Base-by-base conservation (phyloP, 2,888 invertebrate genomes). In the Anagyrus pseudococci region DNA sequence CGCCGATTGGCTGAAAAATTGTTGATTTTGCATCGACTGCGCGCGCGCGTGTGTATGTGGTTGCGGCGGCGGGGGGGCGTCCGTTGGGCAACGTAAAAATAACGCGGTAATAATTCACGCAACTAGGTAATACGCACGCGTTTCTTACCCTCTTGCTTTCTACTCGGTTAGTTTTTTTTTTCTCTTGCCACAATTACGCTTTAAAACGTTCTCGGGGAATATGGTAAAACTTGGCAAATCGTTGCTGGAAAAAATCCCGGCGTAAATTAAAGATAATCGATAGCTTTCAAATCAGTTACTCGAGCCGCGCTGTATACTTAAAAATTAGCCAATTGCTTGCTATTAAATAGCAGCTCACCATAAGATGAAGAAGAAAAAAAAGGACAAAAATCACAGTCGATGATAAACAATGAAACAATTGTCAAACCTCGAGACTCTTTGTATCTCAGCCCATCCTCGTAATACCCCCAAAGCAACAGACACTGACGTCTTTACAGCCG, bases 21-120 rank as follows among this genome's bases (percentile, higher is more conserved):
- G n/a, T n/a, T n/a, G n/a, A n/a, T n/a, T n/a, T n/a, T n/a, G n/a
- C n/a, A n/a, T n/a, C n/a, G n/a, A n/a, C n/a, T n/a, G n/a, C n/a
- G n/a, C n/a, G n/a, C n/a, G n/a, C n/a, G n/a, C n/a, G n/a, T n/a
- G n/a, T n/a, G n/a, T n/a, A n/a, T n/a, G n/a, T n/a, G n/a, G n/a
- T n/a, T n/a, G n/a, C n/a, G n/a, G n/a, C n/a, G n/a, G n/a, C n/a
- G n/a, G n/a, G n/a, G n/a, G n/a, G n/a, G n/a, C n/a, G n/a, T n/a
- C n/a, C n/a, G n/a, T 58, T 58, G n/a, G 37, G 58, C 23, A 58
- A 58, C 22, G 13, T 20, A 43, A 41, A 43, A 43, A 41, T 48
- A 23, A 22, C 49, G 2, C 6, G n/a, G 49, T 2, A 43, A 43
- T 58, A 22, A 48, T 43, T 58, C 49, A 43, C 58, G 58, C 58